Base-by-base conservation (phyloP, 35 echinoderm and acorn worm species). In the Heliocidaris tuberculata region DNA sequence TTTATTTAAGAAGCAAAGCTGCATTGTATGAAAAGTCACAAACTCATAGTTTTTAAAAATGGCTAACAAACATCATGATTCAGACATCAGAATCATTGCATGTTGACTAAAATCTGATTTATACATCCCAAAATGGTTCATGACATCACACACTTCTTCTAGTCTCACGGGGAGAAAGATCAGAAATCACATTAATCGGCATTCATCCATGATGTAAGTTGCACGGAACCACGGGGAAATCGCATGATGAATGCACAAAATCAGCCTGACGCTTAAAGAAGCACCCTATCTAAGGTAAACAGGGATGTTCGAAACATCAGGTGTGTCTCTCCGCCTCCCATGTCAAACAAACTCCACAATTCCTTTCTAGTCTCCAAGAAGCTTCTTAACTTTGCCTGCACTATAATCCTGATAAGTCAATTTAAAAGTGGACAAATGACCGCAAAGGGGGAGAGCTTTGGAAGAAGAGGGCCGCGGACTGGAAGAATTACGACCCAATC, bases 331-430 rank as follows among this genome's bases (percentile, higher is more conserved):
- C n/a, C n/a, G 27, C 21, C 65, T n/a, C 19, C 27, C 27, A 7
- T 78, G 65, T 78, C 21, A 78, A 42, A 78, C 65, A 78, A 21
- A 21, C 4, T 78, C 65, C 19, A 78, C 65, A 78, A n/a, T 27
- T 56, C 52, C 65, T 21, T 19, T 21, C n/a, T n/a, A 5, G 65
- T 78, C 65, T 78, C 27, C 27, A 78, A 19, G 7, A 78, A n/a
- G 3, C 65, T n/a, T 78, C 65, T 27, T 78, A 19, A 19, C 21
- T 7, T 27, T 78, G 65, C 27, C 65, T 19, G 5, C 15, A 24
- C 65, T 78, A n/a, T n/a, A 78, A 78, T 78, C 65, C 65, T 78
- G 27, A 78, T 78, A 78, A 78, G 65, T 78, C 65, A 78, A 78
- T 78, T n/a, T 78, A 24, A 6, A 29, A 7, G 19, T n/a, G 65